Percentiles rank a stretch among this genome's conserved stretches.
Evolutionary conservation across 2,113 vertebrate genomes (phyloP).

Genomic region (Ceyx margarethae): DNA sequence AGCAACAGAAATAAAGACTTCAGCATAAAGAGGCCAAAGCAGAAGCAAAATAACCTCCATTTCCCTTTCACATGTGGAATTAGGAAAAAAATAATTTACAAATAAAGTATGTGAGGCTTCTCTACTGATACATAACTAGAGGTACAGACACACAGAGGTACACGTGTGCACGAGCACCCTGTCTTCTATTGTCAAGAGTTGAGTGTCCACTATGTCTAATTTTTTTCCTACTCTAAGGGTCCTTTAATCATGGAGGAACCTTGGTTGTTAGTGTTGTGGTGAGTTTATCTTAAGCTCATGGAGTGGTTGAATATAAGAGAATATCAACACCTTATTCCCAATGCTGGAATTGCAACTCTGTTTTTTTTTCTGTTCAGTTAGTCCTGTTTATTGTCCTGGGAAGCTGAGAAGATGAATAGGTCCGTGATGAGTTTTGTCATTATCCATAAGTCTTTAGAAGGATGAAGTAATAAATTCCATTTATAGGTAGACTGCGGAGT

Average conservation of each 20-base stretch:
- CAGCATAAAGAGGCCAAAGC: not conserved
- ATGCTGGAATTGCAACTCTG: not conserved
- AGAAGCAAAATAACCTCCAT: not conserved
- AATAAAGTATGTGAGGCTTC: not conserved
- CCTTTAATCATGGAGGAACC: not conserved
- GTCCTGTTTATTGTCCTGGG: not conserved
- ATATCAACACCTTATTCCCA: not conserved
- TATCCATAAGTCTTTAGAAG: not conserved
- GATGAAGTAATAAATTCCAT: constrained; percentile 26
- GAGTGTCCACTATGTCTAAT: not conserved
- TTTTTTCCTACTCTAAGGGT: not conserved
- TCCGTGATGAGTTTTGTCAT: constrained; percentile 14
- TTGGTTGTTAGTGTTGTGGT: not conserved
- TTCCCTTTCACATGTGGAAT: not conserved
- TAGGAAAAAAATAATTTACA: not conserved
- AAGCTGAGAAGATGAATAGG: constrained; percentile 30
- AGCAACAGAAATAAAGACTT: not conserved
- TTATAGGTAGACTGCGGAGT: not conserved
- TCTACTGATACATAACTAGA: rapidly evolving
- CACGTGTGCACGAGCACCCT: rapidly evolving
- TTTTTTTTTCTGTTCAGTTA: constrained; percentile 1
- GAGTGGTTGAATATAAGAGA: not conserved
- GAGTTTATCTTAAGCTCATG: not conserved
- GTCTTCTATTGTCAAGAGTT: not conserved
- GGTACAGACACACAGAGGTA: not conserved